Conservation (phyloP, 2,797 vertebrate genomes). For the Orestias chungarensis region DNA sequence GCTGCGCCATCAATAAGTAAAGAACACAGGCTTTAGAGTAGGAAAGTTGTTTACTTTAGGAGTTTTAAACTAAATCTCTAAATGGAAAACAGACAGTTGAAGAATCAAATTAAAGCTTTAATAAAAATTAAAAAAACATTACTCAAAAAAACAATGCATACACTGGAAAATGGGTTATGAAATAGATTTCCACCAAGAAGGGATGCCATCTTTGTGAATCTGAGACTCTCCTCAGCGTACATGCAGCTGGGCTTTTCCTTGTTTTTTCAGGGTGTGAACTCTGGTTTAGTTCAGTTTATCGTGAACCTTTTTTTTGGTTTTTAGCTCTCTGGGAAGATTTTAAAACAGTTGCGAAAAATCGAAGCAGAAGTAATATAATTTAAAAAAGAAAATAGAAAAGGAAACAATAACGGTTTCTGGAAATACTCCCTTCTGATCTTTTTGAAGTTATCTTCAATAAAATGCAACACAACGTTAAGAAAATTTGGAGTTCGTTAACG, state of each 20-base stretch:
- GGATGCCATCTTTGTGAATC: background rate
- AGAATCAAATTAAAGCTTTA: background rate
- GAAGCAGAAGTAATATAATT: background rate
- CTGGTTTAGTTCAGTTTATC: background rate
- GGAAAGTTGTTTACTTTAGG: constrained; percentile 15
- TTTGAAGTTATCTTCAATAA: background rate
- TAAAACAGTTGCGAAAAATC: background rate
- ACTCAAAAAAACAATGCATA: background rate
- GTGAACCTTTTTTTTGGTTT: background rate
- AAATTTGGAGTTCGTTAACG: background rate
- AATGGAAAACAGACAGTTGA: constrained; percentile 12
- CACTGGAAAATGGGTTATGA: background rate
- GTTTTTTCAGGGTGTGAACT: background rate
- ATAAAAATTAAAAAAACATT: background rate
- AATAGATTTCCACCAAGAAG: background rate
- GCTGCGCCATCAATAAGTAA: constrained; percentile 27
- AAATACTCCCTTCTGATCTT: background rate
- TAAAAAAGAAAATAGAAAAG: background rate
- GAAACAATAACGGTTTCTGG: background rate
- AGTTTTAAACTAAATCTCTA: constrained; percentile 6
- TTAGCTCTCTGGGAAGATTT: background rate
- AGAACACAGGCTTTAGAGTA: constrained; percentile 11
- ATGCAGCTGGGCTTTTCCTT: background rate
- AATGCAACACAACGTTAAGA: background rate
- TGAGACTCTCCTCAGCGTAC: background rate